Percentiles rank a stretch among this genome's conserved stretches.
Conservation (phyloP, 1,140 invertebrate species). For the Arctopsyche grandis region DNA sequence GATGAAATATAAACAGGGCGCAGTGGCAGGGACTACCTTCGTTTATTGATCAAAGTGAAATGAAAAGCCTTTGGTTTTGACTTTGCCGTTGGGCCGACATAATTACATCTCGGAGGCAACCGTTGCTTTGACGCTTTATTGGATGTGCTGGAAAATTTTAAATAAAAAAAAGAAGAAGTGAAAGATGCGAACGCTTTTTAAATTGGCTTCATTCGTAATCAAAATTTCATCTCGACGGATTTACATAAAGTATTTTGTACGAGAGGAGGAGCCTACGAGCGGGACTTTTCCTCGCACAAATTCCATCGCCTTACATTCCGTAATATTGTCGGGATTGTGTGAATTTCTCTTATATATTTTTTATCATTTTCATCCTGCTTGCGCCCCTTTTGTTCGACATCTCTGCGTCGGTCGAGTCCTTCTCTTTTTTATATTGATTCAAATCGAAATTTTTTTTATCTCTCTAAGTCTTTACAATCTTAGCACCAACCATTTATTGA, state of each 20-base stretch:
- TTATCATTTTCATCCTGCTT: constrained; percentile 14
- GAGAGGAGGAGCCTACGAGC: constrained; percentile 32
- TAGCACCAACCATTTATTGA: not conserved
- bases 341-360: constrained; percentile 32
- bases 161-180: constrained; percentile 39
- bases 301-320: constrained; percentile 41
- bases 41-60: constrained; percentile 51
- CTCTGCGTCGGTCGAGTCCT: not conserved
- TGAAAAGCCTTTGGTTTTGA: constrained; percentile 50
- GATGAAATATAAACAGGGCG: constrained; percentile 40
- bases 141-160: constrained; percentile 51
- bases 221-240: constrained; percentile 48
- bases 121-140: constrained; percentile 52
- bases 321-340: constrained; percentile 44
- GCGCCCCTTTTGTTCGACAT: constrained; percentile 17
- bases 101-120: constrained; percentile 52
- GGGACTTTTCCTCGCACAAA: constrained; percentile 40
- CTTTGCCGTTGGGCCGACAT: constrained; percentile 45
- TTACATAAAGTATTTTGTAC: constrained; percentile 46
- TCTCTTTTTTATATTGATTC: constrained; percentile 24
- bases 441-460: too few relatives aligned
- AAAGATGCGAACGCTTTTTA: constrained; percentile 47
- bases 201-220: constrained; percentile 53
- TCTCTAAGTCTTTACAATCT: not conserved
- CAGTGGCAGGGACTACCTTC: constrained; percentile 30